Conservation (phyloP, 2,797 vertebrate genomes). For the Vireo griseus region DNA sequence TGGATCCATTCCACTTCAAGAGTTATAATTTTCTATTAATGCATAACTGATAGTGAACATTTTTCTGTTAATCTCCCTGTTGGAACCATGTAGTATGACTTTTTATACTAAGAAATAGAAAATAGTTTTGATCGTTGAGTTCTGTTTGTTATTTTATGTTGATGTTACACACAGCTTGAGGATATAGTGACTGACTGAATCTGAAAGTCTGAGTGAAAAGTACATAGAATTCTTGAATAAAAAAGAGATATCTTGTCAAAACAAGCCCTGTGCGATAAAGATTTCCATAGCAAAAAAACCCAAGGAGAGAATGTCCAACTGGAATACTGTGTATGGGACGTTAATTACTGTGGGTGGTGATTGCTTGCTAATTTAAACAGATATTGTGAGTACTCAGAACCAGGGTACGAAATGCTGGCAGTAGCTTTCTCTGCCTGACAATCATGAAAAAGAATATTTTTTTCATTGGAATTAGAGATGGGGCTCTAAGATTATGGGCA, state of each 20-base stretch:
- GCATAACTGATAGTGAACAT: neutral
- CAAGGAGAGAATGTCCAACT: neutral
- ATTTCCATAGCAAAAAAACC: neutral
- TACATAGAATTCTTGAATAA: neutral
- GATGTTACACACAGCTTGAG: neutral
- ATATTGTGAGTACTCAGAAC: neutral
- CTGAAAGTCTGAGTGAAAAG: neutral
- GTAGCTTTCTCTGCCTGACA: neutral
- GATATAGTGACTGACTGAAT: neutral
- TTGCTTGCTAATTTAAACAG: slow-evolving; percentile 4
- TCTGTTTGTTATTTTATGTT: neutral
- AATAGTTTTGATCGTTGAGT: neutral
- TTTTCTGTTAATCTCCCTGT: neutral
- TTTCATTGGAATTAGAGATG: neutral
- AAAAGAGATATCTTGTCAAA: neutral
- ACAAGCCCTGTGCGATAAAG: neutral
- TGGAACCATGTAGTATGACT: neutral
- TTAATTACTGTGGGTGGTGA: neutral
- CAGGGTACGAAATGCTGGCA: neutral
- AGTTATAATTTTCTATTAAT: neutral
- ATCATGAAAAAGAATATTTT: neutral
- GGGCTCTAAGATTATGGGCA: neutral
- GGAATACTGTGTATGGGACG: neutral
- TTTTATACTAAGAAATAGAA: neutral
- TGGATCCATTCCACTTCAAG: neutral